These are phyloP conservation scores for Danaus plexippus DNA, from an alignment of 1,140 invertebrate genomes.

Conservation along the genomic window DNA sequence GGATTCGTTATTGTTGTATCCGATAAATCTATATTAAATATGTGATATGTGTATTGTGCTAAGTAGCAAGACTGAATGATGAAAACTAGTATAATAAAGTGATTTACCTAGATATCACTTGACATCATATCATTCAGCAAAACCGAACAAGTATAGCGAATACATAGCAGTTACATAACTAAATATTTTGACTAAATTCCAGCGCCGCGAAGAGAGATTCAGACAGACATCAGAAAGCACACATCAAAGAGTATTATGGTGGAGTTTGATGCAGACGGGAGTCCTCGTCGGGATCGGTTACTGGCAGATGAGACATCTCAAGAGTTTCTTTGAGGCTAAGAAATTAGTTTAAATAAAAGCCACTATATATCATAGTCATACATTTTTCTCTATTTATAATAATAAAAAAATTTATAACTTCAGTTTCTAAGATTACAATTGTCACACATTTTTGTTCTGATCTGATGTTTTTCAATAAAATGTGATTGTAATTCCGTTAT, in stretches of 20 bases:
- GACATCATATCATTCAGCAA: too few species aligned
- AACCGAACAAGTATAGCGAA: too few species aligned
- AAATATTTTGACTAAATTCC: conserved; percentile 47
- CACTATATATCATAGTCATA: conserved; percentile 3
- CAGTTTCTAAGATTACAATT: conserved; percentile 12
- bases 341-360: conserved; percentile 89
- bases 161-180: too few species aligned
- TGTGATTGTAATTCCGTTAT: conserved; percentile 7
- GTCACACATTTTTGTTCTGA: conserved; percentile 16
- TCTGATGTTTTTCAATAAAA: conserved; percentile 18
- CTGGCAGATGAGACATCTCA: conserved; percentile 99
- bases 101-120: too few species aligned
- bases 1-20: too few species aligned
- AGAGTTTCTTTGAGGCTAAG: conserved; percentile 99
- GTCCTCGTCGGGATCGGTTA: conserved; percentile 94
- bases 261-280: conserved; percentile 94
- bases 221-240: conserved; percentile 98
- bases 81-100: too few species aligned
- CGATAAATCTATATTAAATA: too few species aligned
- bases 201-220: conserved; percentile 98
- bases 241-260: conserved; percentile 97
- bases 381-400: conserved; percentile 19
- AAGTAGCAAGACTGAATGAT: too few species aligned
- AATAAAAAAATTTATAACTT: conserved; percentile 22
- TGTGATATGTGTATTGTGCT: too few species aligned